Evolutionary conservation across 2,888 invertebrate genomes (phyloP).

Genomic region (Archips xylosteana): DNA sequence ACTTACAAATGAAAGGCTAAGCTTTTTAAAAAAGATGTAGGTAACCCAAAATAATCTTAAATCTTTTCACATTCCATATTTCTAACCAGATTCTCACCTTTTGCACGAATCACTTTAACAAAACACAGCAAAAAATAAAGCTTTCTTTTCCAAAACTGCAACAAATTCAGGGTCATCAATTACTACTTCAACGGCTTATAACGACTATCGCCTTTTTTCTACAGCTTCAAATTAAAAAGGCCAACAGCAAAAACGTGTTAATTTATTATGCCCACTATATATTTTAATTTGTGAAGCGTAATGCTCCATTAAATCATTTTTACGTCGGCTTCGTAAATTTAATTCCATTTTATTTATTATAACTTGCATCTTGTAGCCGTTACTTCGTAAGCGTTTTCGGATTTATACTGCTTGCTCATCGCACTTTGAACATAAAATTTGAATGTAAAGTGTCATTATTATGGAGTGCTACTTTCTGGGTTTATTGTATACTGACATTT

Average conservation of each 20-base stretch:
- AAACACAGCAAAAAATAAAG: neutral
- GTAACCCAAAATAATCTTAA: too few relatives aligned
- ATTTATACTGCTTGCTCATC: neutral
- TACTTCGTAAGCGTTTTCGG: slow-evolving; percentile 12
- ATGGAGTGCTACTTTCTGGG: neutral
- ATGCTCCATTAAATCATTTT: slow-evolving; percentile 69
- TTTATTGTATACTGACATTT: slow-evolving; percentile 2
- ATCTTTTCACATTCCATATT: too few relatives aligned
- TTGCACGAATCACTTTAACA: too few relatives aligned
- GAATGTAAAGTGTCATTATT: slow-evolving; percentile 4
- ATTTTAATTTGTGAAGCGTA: slow-evolving; percentile 63
- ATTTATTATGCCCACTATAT: slow-evolving; percentile 59
- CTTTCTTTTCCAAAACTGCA: neutral
- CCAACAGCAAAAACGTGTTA: slow-evolving; percentile 53
- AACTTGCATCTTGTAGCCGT: slow-evolving; percentile 48
- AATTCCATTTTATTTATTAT: slow-evolving; percentile 57
- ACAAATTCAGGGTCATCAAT: neutral
- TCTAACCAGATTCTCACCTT: too few relatives aligned
- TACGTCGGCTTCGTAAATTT: slow-evolving; percentile 10
- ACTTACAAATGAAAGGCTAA: too few relatives aligned
- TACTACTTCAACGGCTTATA: neutral
- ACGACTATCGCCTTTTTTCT: neutral
- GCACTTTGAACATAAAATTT: slow-evolving; percentile 2
- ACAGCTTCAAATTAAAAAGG: slow-evolving; percentile 23
- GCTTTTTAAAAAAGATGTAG: too few relatives aligned